These are phyloP conservation scores for Upupa epops DNA, from an alignment of 2,113 vertebrate genomes.

Conservation along the genomic window DNA sequence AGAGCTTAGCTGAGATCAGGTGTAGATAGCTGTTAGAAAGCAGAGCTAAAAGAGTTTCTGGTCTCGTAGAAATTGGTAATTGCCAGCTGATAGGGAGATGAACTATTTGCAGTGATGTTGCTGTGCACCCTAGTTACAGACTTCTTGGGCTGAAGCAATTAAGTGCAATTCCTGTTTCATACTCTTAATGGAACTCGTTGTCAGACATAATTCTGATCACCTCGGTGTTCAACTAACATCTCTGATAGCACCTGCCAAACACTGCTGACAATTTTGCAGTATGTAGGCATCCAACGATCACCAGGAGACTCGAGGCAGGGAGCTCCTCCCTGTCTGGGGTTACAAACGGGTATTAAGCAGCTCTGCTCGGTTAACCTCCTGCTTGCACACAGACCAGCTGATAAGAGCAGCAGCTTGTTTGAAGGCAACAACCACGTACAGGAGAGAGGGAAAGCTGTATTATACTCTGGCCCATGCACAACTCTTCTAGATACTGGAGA, in stretches of 20 bases:
- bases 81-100: background rate
- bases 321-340: background rate
- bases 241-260: slow-evolving; percentile 16
- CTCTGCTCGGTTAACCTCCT: background rate
- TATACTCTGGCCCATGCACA: background rate
- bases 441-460: background rate
- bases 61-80: background rate
- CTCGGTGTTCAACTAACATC: background rate
- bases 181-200: background rate
- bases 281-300: slow-evolving; percentile 4
- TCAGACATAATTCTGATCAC: slow-evolving; percentile 6
- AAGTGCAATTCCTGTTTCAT: background rate
- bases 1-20: background rate
- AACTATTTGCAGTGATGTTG: background rate
- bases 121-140: background rate
- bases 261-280: background rate
- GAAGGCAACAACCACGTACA: background rate
- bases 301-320: background rate
- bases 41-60: background rate
- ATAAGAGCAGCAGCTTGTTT: background rate
- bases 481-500: background rate
- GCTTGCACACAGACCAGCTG: background rate
- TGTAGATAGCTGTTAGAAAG: background rate
- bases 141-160: slow-evolving; percentile 26
- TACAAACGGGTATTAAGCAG: background rate